Evolutionary conservation across 2,888 invertebrate species (phyloP).

Genomic region (Athalia rosae): DNA sequence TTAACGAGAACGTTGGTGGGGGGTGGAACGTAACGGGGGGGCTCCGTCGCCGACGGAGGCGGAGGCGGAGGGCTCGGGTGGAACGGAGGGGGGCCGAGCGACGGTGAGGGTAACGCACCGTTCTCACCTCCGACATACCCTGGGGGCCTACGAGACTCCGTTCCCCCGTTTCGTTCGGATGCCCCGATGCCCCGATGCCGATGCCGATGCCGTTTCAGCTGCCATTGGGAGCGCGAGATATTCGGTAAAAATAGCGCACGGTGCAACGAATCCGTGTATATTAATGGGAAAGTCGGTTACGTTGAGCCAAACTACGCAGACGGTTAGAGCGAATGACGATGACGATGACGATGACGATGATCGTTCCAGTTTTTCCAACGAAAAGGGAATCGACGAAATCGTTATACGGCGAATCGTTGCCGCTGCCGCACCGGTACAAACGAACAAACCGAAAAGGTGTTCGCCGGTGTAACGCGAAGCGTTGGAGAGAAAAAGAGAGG

Average conservation of each 20-base stretch:
- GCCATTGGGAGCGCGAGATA: no score
- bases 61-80: conserved; percentile 5
- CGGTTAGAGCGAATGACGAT: no score
- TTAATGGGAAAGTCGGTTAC: no score
- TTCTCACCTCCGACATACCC: conserved; percentile 67
- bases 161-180: background rate
- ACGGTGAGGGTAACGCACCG: conserved; percentile 64
- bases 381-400: no score
- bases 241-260: no score
- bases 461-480: conserved; percentile 49
- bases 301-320: no score
- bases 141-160: conserved; percentile 58
- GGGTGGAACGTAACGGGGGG: background rate
- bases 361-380: no score
- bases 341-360: no score
- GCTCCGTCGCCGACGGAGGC: conserved; percentile 44
- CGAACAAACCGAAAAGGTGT: conserved; percentile 36
- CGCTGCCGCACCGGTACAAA: conserved; percentile 28
- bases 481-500: conserved; percentile 57
- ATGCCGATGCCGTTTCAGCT: background rate
- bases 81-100: conserved; percentile 49
- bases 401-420: no score
- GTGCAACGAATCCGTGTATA: no score
- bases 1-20: conserved; percentile 26
- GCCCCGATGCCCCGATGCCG: conserved; percentile 33